Evolutionary conservation across 1,140 invertebrate genomes (phyloP).

Genomic region (Drosophila kanapiae): DNA sequence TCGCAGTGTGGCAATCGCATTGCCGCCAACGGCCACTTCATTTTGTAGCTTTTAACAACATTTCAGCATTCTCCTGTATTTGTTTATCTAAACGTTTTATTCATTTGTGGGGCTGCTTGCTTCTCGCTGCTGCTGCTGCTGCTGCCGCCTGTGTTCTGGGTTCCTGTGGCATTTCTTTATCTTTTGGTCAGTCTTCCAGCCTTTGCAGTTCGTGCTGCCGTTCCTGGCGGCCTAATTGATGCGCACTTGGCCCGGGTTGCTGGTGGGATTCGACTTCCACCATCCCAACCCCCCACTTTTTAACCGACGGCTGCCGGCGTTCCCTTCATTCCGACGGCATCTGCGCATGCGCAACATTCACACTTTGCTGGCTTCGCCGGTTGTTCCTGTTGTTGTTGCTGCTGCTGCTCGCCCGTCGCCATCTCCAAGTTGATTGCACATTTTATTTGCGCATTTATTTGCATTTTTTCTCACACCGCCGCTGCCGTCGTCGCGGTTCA

Average conservation of each 20-base stretch:
- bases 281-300: not conserved
- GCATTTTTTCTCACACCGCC: conserved; percentile 81
- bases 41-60: conserved; percentile 81
- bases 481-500: not conserved
- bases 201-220: conserved; percentile 73
- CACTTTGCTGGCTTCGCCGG: conserved; percentile 61
- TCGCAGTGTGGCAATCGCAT: conserved; percentile 42
- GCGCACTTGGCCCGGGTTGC: conserved; percentile 60
- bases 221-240: conserved; percentile 80
- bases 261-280: conserved; percentile 10
- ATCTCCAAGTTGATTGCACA: conserved; percentile 76
- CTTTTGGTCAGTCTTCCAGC: conserved; percentile 42
- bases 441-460: conserved; percentile 84
- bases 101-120: conserved; percentile 60
- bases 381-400: conserved; percentile 5
- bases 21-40: conserved; percentile 77
- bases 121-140: conserved; percentile 49
- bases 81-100: conserved; percentile 83
- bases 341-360: conserved; percentile 82
- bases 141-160: conserved; percentile 17
- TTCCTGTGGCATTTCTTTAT: conserved; percentile 56
- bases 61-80: conserved; percentile 82
- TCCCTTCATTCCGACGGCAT: conserved; percentile 20
- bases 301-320: not conserved
- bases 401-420: conserved; percentile 61